These are phyloP conservation scores for Palythoa caribaeorum DNA, from an alignment of 92 coral and sea anemone genomes.

Conservation along the genomic window DNA sequence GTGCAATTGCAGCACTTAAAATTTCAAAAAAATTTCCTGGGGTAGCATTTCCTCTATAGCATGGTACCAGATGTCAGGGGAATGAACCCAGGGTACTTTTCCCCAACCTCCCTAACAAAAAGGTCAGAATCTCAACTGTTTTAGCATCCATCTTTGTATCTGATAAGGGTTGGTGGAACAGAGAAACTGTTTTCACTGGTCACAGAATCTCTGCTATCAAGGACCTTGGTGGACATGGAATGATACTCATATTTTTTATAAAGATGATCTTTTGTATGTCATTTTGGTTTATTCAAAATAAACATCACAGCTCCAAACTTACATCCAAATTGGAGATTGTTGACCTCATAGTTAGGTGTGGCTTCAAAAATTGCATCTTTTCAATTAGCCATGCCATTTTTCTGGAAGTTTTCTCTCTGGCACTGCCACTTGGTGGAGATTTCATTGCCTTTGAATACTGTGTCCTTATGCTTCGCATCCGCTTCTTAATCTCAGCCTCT, in stretches of 20 bases:
- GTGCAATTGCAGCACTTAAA: slow-evolving; percentile 21
- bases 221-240: slow-evolving; percentile 32
- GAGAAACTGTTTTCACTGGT: slow-evolving; percentile 41
- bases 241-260: slow-evolving; percentile 34
- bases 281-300: slow-evolving; percentile 32
- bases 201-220: slow-evolving; percentile 36
- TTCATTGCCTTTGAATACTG: slow-evolving; percentile 37
- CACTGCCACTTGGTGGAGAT: slow-evolving; percentile 48
- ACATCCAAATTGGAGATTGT: slow-evolving; percentile 39
- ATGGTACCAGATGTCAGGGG: slow-evolving; percentile 41
- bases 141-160: slow-evolving; percentile 27
- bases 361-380: slow-evolving; percentile 37
- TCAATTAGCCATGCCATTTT: slow-evolving; percentile 29
- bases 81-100: slow-evolving; percentile 41
- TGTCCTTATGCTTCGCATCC: slow-evolving; percentile 26
- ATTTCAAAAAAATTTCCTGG: slow-evolving; percentile 38
- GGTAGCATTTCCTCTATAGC: slow-evolving; percentile 38
- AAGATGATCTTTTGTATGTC: slow-evolving; percentile 29
- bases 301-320: slow-evolving; percentile 25
- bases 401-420: slow-evolving; percentile 10
- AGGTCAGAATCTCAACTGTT: slow-evolving; percentile 34
- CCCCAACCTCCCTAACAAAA: slow-evolving; percentile 41
- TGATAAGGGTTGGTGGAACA: slow-evolving; percentile 24
- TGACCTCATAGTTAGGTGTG: slow-evolving; percentile 33
- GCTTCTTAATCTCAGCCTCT: slow-evolving; percentile 39